phyloP scores from a whole-genome alignment of 2,888 invertebrate species.

The Allacma fusca region DNA sequence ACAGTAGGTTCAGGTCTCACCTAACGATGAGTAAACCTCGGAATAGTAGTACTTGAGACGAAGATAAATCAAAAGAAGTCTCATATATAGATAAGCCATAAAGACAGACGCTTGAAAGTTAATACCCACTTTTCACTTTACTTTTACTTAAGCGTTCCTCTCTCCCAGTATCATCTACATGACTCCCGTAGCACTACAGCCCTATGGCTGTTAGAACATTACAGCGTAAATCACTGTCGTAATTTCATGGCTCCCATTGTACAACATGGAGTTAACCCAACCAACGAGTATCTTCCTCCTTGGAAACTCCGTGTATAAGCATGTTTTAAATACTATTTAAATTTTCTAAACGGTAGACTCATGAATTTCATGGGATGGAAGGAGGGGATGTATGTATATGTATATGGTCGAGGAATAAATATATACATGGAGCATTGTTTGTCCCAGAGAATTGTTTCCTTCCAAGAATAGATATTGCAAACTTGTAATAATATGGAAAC shows the following conservation, averaged over 20 bases:
- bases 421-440: not conserved
- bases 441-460: too few species aligned
- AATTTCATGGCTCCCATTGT: constrained; percentile 5
- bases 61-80: constrained; percentile 36
- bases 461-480: not conserved
- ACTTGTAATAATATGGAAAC: constrained; percentile 3
- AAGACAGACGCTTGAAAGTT: constrained; percentile 23
- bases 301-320: not conserved
- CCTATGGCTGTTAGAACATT: not conserved
- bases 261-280: not conserved
- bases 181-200: not conserved
- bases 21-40: too few species aligned
- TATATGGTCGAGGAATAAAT: too few species aligned
- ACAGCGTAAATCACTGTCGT: constrained; percentile 8
- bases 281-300: not conserved
- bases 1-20: too few species aligned
- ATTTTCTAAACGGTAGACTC: not conserved
- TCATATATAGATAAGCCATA: constrained; percentile 39
- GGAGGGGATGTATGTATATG: too few species aligned
- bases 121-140: constrained; percentile 40
- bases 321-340: not conserved
- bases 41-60: constrained; percentile 8
- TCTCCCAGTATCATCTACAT: not conserved
- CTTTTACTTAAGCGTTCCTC: not conserved
- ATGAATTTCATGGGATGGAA: not conserved